Base-by-base conservation (phyloP, 2,113 vertebrate genomes). In the Pionites leucogaster region DNA sequence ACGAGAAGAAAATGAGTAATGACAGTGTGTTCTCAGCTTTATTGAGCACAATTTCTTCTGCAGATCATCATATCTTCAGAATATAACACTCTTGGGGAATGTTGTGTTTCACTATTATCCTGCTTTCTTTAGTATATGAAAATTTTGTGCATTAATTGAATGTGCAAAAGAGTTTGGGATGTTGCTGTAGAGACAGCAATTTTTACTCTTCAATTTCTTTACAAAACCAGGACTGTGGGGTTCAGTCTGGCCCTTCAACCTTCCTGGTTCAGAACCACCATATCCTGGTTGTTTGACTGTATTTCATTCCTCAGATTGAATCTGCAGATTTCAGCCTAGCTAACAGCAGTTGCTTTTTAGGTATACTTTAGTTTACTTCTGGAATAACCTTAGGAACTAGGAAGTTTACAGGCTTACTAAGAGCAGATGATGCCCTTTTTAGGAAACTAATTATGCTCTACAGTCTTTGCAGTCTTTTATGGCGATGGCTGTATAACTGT, bases 391-490 rank as follows among this genome's bases (percentile, higher is more conserved):
- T 46, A 80, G 74, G 39, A 90, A 60, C 44, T 46, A 39, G 17
- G 17, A 71, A 80, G 25, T 83, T 76, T 80, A 55, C 47, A 86
- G n/a, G 53, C 37, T 90, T 82, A 80, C 53, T 76, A 62, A 82
- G 9, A 74, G 39, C 70, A 88, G 41, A 90, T 18, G 55, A 55
- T 67, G 20, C 4, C 94, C 67, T 93, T 96, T 95, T 96, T 68
- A 90, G 90, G 82, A 88, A 88, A 83, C 11, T 67, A 80, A 65
- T 87, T 65, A 44, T 31, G 41, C 41, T 76, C 35, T 91, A 20
- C 35, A 72, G 17, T 92, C 83, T 86, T 95, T 79, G 65, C 35
- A 76, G 18, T 92, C 83, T 86, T 95, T 79, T 72, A 76, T 72
- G 78, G 74, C 12, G 15, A 76, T 67, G 63, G 39, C 28, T 77